Evolutionary conservation across 2,888 invertebrate species (phyloP).

Genomic region (Schizotus pectinicornis): DNA sequence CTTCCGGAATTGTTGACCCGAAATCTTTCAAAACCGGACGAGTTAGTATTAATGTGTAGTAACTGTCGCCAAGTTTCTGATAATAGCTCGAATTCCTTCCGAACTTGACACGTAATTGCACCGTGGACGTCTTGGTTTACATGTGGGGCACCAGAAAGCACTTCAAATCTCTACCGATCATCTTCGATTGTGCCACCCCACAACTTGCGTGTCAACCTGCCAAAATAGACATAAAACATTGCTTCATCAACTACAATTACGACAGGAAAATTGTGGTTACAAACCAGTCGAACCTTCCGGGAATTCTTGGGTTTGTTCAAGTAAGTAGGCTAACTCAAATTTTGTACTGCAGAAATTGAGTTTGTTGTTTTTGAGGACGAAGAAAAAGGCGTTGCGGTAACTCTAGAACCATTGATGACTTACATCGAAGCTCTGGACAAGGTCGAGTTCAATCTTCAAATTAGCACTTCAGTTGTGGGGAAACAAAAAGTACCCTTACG

Average conservation of each 20-base stretch:
- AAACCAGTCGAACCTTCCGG: slow-evolving; percentile 61
- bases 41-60: slow-evolving; percentile 49
- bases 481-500: neutral
- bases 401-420: neutral
- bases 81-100: slow-evolving; percentile 63
- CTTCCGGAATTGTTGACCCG: slow-evolving; percentile 59
- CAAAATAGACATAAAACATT: slow-evolving; percentile 63
- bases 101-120: slow-evolving; percentile 60
- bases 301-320: slow-evolving; percentile 52
- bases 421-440: neutral
- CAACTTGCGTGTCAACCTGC: slow-evolving; percentile 59
- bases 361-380: neutral
- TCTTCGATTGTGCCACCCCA: slow-evolving; percentile 62
- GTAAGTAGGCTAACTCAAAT: slow-evolving; percentile 21
- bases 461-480: neutral
- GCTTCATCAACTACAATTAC: slow-evolving; percentile 66
- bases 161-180: slow-evolving; percentile 62
- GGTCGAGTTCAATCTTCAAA: neutral
- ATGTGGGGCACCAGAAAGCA: slow-evolving; percentile 66
- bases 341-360: neutral
- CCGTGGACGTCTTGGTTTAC: slow-evolving; percentile 61
- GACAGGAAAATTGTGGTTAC: slow-evolving; percentile 59
- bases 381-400: neutral
- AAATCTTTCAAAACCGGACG: slow-evolving; percentile 58
- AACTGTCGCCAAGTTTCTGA: slow-evolving; percentile 9